Conservation (phyloP, 92 coral and sea anemone species). For the Pocillopora meandrina region DNA sequence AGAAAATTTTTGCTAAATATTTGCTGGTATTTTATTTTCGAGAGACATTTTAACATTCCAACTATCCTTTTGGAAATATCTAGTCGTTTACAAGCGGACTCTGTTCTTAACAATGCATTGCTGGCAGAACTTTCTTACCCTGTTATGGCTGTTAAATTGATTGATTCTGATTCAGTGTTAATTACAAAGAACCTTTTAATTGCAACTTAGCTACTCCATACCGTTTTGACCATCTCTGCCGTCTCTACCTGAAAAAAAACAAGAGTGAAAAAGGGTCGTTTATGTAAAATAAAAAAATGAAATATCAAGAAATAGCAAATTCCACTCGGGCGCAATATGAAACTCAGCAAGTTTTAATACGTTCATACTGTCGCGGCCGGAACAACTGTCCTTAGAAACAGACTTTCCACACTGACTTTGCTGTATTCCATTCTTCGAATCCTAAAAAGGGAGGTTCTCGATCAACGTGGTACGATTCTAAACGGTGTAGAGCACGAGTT, state of each 20-base stretch:
- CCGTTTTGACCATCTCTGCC: constrained; percentile 1
- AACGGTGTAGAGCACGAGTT: neutral
- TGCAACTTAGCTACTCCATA: neutral
- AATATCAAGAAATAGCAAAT: neutral
- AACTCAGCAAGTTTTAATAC: neutral
- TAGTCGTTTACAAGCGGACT: too few relatives aligned
- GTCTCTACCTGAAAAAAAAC: neutral
- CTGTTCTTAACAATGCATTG: too few relatives aligned
- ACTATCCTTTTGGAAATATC: too few relatives aligned
- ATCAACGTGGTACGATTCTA: neutral
- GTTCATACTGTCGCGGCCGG: neutral
- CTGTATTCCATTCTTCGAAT: neutral
- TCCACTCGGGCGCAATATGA: too few relatives aligned
- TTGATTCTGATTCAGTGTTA: too few relatives aligned
- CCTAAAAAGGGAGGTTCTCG: neutral
- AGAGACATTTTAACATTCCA: neutral
- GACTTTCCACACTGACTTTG: neutral
- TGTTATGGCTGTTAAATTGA: too few relatives aligned
- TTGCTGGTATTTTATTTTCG: too few relatives aligned
- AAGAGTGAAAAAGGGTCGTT: neutral
- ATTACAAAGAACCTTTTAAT: too few relatives aligned
- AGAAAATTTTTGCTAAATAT: neutral
- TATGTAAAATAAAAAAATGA: neutral
- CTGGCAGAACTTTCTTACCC: too few relatives aligned
- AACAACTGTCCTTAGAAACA: neutral